These are phyloP conservation scores for Leuctra nigra DNA, from an alignment of 2,888 invertebrate genomes.

Conservation along the genomic window DNA sequence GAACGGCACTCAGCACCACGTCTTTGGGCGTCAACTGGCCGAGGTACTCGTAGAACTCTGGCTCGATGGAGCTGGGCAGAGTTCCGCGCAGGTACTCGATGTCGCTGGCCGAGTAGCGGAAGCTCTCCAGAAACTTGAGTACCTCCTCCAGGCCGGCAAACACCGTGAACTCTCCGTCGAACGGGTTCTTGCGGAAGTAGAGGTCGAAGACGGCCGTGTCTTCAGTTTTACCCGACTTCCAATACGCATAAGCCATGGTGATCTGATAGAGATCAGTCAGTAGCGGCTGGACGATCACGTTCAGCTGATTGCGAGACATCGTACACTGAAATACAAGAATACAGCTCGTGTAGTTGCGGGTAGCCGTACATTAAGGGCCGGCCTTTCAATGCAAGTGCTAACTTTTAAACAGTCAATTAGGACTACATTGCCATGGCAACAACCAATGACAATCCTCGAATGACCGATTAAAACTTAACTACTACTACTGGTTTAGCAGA, in stretches of 20 bases:
- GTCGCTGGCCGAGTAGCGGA: conserved; percentile 89
- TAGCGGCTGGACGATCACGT: conserved; percentile 82
- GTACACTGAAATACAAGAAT: too few relatives aligned
- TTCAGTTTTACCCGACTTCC: conserved; percentile 90
- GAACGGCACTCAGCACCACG: conserved; percentile 81
- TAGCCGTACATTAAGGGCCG: too few relatives aligned
- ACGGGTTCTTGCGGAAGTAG: conserved; percentile 95
- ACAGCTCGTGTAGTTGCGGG: too few relatives aligned
- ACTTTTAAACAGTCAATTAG: too few relatives aligned
- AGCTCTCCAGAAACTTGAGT: conserved; percentile 83
- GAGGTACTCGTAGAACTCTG: conserved; percentile 84
- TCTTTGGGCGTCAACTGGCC: conserved; percentile 72
- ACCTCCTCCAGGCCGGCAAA: conserved; percentile 97
- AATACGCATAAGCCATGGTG: conserved; percentile 99
- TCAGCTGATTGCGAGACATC: too few relatives aligned
- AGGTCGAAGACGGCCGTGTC: conserved; percentile 94
- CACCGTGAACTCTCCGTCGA: conserved; percentile 96
- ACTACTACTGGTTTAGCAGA: too few relatives aligned
- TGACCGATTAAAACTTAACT: too few relatives aligned
- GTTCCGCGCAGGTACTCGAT: conserved; percentile 83
- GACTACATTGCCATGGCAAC: too few relatives aligned
- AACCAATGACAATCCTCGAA: too few relatives aligned
- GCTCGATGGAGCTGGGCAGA: conserved; percentile 77
- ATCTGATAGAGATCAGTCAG: conserved; percentile 97
- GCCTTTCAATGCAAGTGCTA: too few relatives aligned